A percentile compares a stretch with the other conserved stretches of the same genome.
phyloP scores from a whole-genome alignment of 2,888 invertebrate genomes.

The Syrista parreyssii region DNA sequence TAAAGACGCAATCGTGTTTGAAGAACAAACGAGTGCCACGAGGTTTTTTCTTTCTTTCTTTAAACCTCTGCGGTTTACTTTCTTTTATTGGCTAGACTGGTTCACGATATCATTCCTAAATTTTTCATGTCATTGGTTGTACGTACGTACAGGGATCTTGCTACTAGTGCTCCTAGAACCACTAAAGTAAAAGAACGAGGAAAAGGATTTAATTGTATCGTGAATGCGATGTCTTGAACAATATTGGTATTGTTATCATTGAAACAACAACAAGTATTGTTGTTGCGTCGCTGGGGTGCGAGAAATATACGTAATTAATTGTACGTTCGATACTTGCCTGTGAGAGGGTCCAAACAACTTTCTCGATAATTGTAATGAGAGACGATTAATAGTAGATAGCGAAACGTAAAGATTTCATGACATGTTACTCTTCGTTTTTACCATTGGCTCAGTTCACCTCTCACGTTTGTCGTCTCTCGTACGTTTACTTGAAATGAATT shows the following conservation, averaged over 20 bases:
- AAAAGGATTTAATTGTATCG: background rate
- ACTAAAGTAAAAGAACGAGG: background rate
- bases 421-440: too few species aligned
- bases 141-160: background rate
- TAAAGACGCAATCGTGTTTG: slow-evolving; percentile 54
- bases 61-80: background rate
- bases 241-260: background rate
- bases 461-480: background rate
- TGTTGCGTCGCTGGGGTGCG: background rate
- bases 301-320: background rate
- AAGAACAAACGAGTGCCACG: background rate
- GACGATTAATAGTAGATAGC: background rate
- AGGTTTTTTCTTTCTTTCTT: background rate
- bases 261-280: background rate
- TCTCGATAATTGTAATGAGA: background rate
- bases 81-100: background rate
- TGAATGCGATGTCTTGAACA: background rate
- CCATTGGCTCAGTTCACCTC: background rate
- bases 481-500: background rate
- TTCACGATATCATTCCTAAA: background rate
- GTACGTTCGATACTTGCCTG: background rate
- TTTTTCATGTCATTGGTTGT: background rate
- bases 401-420: background rate
- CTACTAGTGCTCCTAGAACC: background rate
- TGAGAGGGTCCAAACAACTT: background rate